phyloP scores from a whole-genome alignment of 2,888 invertebrate genomes.

The Lampropteryx suffumata region DNA sequence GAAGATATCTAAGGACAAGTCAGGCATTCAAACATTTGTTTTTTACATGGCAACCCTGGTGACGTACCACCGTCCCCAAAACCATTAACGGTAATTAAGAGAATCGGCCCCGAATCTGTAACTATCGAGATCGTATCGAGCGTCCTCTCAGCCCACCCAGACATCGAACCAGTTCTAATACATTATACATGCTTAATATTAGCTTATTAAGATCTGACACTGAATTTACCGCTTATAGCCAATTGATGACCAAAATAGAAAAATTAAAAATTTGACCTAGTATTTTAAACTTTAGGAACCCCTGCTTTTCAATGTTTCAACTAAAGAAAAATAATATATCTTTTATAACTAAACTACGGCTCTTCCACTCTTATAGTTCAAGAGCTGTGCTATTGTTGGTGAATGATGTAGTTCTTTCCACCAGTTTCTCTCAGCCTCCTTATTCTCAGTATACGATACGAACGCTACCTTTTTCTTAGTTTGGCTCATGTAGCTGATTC shows the following conservation, averaged over 20 bases:
- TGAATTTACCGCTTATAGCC: slow-evolving; percentile 11
- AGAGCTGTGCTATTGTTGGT: no score
- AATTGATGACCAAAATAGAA: background rate
- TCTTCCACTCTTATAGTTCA: no score
- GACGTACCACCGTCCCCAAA: slow-evolving; percentile 50
- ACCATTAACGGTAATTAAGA: slow-evolving; percentile 80
- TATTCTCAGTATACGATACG: no score
- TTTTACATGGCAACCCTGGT: slow-evolving; percentile 42
- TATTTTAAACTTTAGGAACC: background rate
- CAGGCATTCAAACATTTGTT: no score
- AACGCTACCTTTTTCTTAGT: no score
- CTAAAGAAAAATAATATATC: no score
- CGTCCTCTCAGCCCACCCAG: slow-evolving; percentile 60
- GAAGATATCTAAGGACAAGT: no score
- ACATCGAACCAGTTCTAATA: slow-evolving; percentile 49
- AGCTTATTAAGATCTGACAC: slow-evolving; percentile 35
- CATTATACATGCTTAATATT: slow-evolving; percentile 68
- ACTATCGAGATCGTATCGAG: slow-evolving; percentile 72
- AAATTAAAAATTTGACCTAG: background rate
- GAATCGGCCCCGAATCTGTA: slow-evolving; percentile 69
- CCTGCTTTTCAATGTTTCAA: no score
- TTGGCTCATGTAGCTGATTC: no score
- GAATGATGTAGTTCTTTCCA: no score
- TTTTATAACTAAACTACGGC: no score
- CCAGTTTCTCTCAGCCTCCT: no score